Evolutionary conservation across 1,140 invertebrate genomes (phyloP), one percentile per base, ranked within the genome.

Genomic region (Pogonus chalceus): DNA sequence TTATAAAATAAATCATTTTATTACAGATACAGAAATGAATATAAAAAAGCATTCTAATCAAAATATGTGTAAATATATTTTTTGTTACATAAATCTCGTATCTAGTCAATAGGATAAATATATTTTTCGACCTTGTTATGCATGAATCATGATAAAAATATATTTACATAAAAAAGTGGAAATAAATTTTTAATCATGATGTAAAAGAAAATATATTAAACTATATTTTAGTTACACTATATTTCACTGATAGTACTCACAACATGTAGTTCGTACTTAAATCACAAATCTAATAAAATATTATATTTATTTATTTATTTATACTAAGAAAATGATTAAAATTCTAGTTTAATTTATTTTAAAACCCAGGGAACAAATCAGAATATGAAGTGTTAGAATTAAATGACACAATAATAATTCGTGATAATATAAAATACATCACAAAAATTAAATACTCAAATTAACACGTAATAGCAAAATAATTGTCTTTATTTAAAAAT

Each of bases 71-170:
- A 31, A 31, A 31, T 7, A 31, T 7, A 31, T 7, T 31, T 14
- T 7, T 14, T 31, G 4, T 31, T 14, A 31, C n/a, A n/a, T n/a
- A 31, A 31, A 14, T 31, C 26, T 7, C 26, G 14, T 7, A 31
- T 31, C 37, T 43, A 43, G 37, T 43, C 37, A 43, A 43, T 43
- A 43, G 37, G 26, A 43, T 43, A 43, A 43, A 12, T 18, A 12
- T 12, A 12, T 12, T 43, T 43, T 43, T 43, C 18, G 37, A 43
- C 18, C 37, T 31, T n/a, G n/a, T n/a, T n/a, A n/a, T n/a, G n/a
- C n/a, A n/a, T n/a, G n/a, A n/a, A n/a, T n/a, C n/a, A n/a, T n/a
- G n/a, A n/a, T n/a, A n/a, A n/a, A n/a, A n/a, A n/a, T n/a, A n/a
- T n/a, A n/a, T n/a, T n/a, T n/a, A n/a, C n/a, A n/a, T n/a, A n/a